These are phyloP conservation scores for Dysidea cf. avara DNA, from an alignment of 37 sponge, comb jelly and placozoan species.

Conservation along the genomic window DNA sequence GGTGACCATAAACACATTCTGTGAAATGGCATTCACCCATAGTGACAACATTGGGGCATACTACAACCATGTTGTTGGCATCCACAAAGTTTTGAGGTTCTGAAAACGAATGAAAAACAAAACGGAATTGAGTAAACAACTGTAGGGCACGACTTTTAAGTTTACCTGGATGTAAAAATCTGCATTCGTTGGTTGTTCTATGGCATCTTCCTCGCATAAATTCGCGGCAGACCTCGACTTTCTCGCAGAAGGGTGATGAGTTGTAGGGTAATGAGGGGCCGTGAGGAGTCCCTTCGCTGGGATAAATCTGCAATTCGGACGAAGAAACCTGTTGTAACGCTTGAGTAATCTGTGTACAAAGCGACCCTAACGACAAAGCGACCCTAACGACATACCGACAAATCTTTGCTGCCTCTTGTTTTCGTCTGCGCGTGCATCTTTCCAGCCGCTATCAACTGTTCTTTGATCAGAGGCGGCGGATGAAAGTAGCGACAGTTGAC, in stretches of 20 bases:
- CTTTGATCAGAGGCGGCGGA: conserved; percentile 71
- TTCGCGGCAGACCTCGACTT: conserved; percentile 68
- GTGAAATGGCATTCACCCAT: too few relatives aligned
- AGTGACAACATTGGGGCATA: too few relatives aligned
- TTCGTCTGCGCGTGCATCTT: conserved; percentile 61
- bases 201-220: conserved; percentile 54
- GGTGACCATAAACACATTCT: too few relatives aligned
- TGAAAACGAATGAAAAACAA: too few relatives aligned
- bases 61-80: too few relatives aligned
- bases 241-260: background rate
- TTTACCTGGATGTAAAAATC: conserved; percentile 72
- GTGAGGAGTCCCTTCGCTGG: background rate
- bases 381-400: too few relatives aligned
- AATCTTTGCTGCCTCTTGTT: background rate
- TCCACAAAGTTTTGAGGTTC: too few relatives aligned
- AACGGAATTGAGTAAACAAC: too few relatives aligned
- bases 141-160: too few relatives aligned
- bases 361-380: too few relatives aligned
- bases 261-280: background rate
- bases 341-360: too few relatives aligned
- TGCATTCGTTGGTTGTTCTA: conserved; percentile 59
- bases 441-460: conserved; percentile 58
- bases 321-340: background rate
- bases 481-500: conserved; percentile 73
- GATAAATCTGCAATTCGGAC: background rate